A percentile compares a stretch with the other conserved stretches of the same genome.
These are phyloP conservation scores for Orchestes rusci DNA, from an alignment of 2,888 invertebrate genomes.

Conservation along the genomic window DNA sequence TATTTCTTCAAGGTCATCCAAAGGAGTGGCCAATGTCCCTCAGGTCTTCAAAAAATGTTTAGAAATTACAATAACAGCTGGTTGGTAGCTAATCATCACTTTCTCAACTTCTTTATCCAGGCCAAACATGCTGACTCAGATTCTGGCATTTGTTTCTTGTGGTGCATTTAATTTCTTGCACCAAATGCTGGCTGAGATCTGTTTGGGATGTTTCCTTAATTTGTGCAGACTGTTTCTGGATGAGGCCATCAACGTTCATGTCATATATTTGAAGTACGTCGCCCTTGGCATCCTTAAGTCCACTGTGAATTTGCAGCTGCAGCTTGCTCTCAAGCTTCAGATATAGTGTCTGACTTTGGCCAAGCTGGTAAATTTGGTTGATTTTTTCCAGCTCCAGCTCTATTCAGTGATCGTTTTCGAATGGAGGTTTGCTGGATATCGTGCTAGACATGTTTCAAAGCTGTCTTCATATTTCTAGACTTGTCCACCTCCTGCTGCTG, in stretches of 20 bases:
- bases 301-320: slow-evolving; percentile 32
- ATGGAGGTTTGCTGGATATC: slow-evolving; percentile 34
- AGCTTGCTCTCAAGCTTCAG: slow-evolving; percentile 31
- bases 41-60: slow-evolving; percentile 33
- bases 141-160: too few relatives aligned
- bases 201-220: too few relatives aligned
- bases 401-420: slow-evolving; percentile 35
- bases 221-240: too few relatives aligned
- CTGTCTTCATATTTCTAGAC: slow-evolving; percentile 30
- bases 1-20: too few relatives aligned
- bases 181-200: neutral
- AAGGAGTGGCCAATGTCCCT: slow-evolving; percentile 20
- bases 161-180: neutral
- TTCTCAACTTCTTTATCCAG: slow-evolving; percentile 30
- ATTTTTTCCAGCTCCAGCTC: slow-evolving; percentile 36
- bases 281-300: slow-evolving; percentile 28
- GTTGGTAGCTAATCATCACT: slow-evolving; percentile 30
- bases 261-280: too few relatives aligned
- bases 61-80: slow-evolving; percentile 31
- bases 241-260: too few relatives aligned
- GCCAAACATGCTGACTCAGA: slow-evolving; percentile 24
- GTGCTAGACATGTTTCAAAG: slow-evolving; percentile 31
- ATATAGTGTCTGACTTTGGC: slow-evolving; percentile 35
- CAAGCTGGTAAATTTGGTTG: slow-evolving; percentile 37
- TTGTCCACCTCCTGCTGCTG: slow-evolving; percentile 30